These are phyloP conservation scores for Eucera pruinosa DNA, from an alignment of 2,888 invertebrate species.

Conservation along the genomic window DNA sequence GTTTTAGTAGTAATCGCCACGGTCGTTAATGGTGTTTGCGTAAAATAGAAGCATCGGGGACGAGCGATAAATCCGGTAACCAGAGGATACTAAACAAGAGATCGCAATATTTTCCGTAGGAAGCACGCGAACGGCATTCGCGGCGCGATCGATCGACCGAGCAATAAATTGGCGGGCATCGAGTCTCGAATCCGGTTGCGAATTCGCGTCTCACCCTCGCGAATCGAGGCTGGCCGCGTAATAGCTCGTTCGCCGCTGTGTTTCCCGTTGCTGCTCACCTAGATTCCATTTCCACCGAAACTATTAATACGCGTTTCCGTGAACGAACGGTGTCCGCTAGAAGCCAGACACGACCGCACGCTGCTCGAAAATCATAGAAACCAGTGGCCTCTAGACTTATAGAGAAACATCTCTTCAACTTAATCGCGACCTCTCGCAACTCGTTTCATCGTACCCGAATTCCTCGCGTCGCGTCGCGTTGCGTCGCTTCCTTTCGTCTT, in stretches of 20 bases:
- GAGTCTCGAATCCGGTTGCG: conserved; percentile 12
- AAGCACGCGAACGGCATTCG: background rate
- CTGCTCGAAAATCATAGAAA: conserved; percentile 58
- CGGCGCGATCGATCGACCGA: conserved; percentile 20
- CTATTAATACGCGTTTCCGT: conserved; percentile 80
- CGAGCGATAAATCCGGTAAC: too few relatives aligned
- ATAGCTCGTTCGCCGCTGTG: conserved; percentile 39
- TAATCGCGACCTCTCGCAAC: conserved; percentile 37
- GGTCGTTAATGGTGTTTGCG: too few relatives aligned
- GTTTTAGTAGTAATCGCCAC: too few relatives aligned
- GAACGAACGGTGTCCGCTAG: conserved; percentile 65
- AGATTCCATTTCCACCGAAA: conserved; percentile 66
- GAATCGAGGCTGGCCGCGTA: conserved; percentile 22
- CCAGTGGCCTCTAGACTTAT: conserved; percentile 65
- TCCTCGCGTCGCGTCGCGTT: conserved; percentile 1
- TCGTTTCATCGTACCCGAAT: conserved; percentile 12
- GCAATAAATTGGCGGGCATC: conserved; percentile 31
- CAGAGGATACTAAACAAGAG: too few relatives aligned
- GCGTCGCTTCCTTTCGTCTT: background rate
- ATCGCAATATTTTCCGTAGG: too few relatives aligned
- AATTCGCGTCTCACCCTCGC: conserved; percentile 45
- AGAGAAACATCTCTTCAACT: too few relatives aligned
- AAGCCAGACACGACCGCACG: conserved; percentile 55
- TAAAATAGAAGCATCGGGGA: too few relatives aligned
- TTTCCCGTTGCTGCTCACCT: conserved; percentile 58